phyloP scores from a whole-genome alignment of 2,888 invertebrate species.

The Tinea semifulvella region DNA sequence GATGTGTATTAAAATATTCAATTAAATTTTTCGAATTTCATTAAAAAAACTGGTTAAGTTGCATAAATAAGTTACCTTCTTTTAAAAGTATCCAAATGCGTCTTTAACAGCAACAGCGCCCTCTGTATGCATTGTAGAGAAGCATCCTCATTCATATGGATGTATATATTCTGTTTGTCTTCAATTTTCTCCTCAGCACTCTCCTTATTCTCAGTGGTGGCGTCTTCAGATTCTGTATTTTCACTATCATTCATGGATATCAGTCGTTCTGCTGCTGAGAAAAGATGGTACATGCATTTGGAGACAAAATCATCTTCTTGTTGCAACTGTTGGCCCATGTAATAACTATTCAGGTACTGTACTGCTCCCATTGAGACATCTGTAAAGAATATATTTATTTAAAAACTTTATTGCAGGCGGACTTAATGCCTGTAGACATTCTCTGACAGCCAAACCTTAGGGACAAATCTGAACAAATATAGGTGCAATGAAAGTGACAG shows the following conservation, averaged over 20 bases:
- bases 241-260: conserved; percentile 21
- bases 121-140: conserved; percentile 90
- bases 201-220: conserved; percentile 32
- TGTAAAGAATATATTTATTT: too few relatives aligned
- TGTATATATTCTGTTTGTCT: conserved; percentile 55
- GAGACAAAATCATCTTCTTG: conserved; percentile 93
- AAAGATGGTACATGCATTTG: conserved; percentile 91
- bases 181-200: conserved; percentile 36
- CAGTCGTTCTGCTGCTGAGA: conserved; percentile 82
- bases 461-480: too few relatives aligned
- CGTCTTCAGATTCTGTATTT: conserved; percentile 34
- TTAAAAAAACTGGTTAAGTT: neutral
- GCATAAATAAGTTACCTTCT: conserved; percentile 60
- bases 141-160: conserved; percentile 74
- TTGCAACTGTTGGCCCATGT: conserved; percentile 90
- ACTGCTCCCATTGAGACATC: conserved; percentile 96
- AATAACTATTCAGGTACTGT: conserved; percentile 92
- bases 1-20: neutral
- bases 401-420: too few relatives aligned
- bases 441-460: too few relatives aligned
- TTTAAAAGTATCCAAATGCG: conserved; percentile 92
- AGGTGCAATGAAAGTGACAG: too few relatives aligned
- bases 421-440: too few relatives aligned
- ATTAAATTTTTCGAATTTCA: neutral
- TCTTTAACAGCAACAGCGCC: conserved; percentile 85